Conservation (phyloP, 2,888 invertebrate species). For the Eremobia ochroleuca region DNA sequence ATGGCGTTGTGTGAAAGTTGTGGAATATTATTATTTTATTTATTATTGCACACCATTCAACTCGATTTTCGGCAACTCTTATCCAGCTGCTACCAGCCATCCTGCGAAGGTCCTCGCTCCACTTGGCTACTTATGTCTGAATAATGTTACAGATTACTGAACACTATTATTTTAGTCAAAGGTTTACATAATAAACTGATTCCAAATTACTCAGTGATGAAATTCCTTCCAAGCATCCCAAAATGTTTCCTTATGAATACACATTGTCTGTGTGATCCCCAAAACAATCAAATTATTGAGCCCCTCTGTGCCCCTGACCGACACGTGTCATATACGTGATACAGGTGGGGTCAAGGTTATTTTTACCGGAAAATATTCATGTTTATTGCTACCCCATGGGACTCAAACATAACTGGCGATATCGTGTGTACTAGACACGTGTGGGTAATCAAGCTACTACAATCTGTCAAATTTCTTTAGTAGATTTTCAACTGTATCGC, state of each 20-base stretch:
- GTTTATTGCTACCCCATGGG: conserved; percentile 4
- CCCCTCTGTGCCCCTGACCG: background rate
- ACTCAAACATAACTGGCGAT: background rate
- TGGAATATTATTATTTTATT: no score
- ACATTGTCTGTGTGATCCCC: conserved; percentile 3
- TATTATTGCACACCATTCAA: no score
- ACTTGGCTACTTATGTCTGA: no score
- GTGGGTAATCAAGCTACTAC: no score
- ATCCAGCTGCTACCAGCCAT: no score
- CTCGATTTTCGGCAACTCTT: no score
- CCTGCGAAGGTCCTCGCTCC: no score
- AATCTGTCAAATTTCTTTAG: no score
- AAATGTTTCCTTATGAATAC: background rate
- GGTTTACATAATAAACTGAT: conserved; percentile 7
- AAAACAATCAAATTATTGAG: conserved; percentile 31
- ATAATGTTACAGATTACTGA: background rate
- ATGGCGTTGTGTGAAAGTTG: no score
- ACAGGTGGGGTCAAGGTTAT: conserved; percentile 24
- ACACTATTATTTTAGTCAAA: background rate
- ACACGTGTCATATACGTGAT: conserved; percentile 10
- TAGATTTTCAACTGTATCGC: no score
- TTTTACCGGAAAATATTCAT: conserved; percentile 5
- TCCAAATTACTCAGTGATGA: background rate
- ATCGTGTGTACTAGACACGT: background rate
- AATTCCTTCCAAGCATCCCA: conserved; percentile 3